Percentiles rank a stretch among this genome's conserved stretches.
These are phyloP conservation scores for Cataglyphis albicans DNA, from an alignment of 2,888 invertebrate genomes.

Conservation along the genomic window DNA sequence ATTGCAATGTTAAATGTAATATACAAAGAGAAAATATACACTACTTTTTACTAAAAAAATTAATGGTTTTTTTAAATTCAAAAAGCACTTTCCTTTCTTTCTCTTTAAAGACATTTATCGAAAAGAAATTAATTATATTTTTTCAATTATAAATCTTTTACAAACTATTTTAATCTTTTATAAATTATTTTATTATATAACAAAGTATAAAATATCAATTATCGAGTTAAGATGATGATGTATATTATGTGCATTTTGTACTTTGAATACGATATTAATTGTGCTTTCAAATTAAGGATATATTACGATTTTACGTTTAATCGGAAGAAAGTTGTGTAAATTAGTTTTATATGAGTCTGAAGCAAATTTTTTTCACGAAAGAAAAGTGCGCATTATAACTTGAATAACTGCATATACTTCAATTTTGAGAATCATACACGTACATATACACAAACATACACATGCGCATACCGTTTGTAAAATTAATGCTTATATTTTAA, in stretches of 20 bases:
- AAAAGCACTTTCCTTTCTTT: neutral
- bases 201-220: slow-evolving; percentile 22
- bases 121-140: slow-evolving; percentile 8
- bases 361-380: neutral
- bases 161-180: neutral
- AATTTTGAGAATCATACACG: neutral
- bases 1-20: neutral
- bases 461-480: neutral
- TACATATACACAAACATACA: neutral
- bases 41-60: neutral
- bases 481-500: neutral
- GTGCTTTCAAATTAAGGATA: neutral
- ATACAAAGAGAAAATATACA: neutral
- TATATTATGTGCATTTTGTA: neutral
- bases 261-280: neutral
- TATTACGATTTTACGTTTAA: neutral
- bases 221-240: neutral
- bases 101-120: neutral
- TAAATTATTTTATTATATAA: slow-evolving; percentile 4
- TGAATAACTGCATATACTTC: slow-evolving; percentile 24
- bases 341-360: neutral
- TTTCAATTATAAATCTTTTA: neutral
- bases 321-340: slow-evolving; percentile 12
- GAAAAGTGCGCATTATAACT: neutral
- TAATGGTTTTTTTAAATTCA: neutral